phyloP scores from a whole-genome alignment of 2,888 invertebrate species.

The Papilio elwesi region DNA sequence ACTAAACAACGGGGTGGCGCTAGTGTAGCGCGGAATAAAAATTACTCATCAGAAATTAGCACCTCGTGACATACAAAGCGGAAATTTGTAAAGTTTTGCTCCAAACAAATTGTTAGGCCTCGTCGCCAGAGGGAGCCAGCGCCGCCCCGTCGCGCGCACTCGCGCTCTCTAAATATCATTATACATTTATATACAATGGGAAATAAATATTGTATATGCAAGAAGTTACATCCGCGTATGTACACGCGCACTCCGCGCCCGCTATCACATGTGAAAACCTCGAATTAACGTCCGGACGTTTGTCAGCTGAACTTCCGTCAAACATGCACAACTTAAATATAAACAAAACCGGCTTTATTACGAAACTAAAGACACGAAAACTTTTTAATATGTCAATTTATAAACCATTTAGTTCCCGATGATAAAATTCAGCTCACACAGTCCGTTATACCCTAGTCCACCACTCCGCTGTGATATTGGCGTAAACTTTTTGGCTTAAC shows the following conservation, averaged over 20 bases:
- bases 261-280: conserved; percentile 72
- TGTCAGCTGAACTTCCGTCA: conserved; percentile 23
- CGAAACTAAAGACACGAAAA: neutral
- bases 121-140: conserved; percentile 35
- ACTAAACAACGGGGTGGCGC: conserved; percentile 64
- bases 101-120: conserved; percentile 45
- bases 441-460: conserved; percentile 50
- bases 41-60: conserved; percentile 35
- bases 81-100: conserved; percentile 20
- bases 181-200: conserved; percentile 81
- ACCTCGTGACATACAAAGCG: conserved; percentile 28
- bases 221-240: conserved; percentile 75
- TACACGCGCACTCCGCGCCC: conserved; percentile 62
- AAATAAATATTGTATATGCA: conserved; percentile 79
- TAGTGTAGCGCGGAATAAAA: conserved; percentile 40
- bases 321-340: conserved; percentile 40
- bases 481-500: conserved; percentile 78
- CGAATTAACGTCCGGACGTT: conserved; percentile 44
- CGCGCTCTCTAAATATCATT: conserved; percentile 52
- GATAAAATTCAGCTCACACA: conserved; percentile 33
- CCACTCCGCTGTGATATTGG: conserved; percentile 60
- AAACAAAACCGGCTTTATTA: neutral
- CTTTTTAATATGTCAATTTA: neutral
- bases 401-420: neutral
- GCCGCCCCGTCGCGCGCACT: conserved; percentile 41